These are phyloP conservation scores for Elegia similella DNA, from an alignment of 2,888 invertebrate species.

Conservation along the genomic window DNA sequence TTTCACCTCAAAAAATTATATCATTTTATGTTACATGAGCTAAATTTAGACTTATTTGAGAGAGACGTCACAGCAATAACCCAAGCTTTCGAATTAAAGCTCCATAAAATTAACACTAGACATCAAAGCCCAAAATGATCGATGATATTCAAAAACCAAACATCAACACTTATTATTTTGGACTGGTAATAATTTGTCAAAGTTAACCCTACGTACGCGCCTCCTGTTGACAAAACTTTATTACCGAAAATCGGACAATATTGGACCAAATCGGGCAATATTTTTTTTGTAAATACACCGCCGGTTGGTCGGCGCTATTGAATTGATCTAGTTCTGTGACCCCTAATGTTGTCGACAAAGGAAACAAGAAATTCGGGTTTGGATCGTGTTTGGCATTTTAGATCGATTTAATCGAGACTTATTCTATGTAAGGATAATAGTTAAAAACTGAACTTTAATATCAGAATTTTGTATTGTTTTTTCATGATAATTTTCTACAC, in stretches of 20 bases:
- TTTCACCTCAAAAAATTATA: no score
- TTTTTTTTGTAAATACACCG: constrained; percentile 63
- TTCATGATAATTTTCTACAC: no score
- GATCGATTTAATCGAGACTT: neutral
- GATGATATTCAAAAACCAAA: constrained; percentile 44
- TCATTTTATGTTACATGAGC: no score
- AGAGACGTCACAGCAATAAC: no score
- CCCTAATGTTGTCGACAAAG: constrained; percentile 64
- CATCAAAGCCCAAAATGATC: constrained; percentile 36
- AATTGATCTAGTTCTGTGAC: constrained; percentile 76
- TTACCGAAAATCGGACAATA: constrained; percentile 80
- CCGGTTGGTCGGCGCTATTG: constrained; percentile 50
- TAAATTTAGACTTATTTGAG: no score
- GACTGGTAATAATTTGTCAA: constrained; percentile 72
- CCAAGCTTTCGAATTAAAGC: no score
- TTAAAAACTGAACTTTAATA: neutral
- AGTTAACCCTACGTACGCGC: constrained; percentile 67
- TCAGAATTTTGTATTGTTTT: no score
- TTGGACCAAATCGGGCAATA: constrained; percentile 68
- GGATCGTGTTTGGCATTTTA: constrained; percentile 29
- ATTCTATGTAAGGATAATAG: neutral
- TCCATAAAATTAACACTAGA: neutral
- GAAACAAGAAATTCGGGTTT: constrained; percentile 69
- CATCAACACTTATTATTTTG: constrained; percentile 61
- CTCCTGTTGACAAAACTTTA: constrained; percentile 79